Base-by-base conservation (phyloP, 1,140 invertebrate species). In the Caerostris darwini region DNA sequence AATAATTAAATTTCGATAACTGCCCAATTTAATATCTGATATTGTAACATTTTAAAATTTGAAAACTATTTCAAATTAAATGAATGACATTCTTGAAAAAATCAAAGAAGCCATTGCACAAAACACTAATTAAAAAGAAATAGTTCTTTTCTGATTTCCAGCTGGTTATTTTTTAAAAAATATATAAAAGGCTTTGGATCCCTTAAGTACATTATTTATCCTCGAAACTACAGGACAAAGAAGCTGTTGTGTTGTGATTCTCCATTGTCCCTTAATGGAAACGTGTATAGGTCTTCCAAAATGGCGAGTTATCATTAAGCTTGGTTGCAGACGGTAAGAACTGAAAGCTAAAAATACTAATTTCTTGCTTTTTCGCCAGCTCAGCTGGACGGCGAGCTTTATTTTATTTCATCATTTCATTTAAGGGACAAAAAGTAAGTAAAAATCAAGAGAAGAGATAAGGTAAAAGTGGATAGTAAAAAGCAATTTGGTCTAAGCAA, bases 401-500 rank as follows among this genome's bases (percentile, higher is more conserved):
- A 64, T 64, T 90, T 90, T 57, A 90, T 77, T 90, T 77, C 88
- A 77, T 77, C 88, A 54, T 90, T 90, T 77, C 69, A 71, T 90
- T 77, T 71, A 90, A 50, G 77, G 57, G 56, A 71, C 50, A 90
- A 69, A 77, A 57, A 58, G 59, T 58, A 83, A 83, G 82, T 83
- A 57, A 87, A 64, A 87, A 14, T 19, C 59, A 50, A 14, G 56
- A 59, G 77, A 90, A 58, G n/a, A 77, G n/a, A 77, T 90, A 56
- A 58, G 88, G 69, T 90, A 92, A 92, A 82, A 71, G 71, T 61
- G 77, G 82, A 86, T 86, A 86, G 91, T 92, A 85, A 81, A 92
- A 92, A 92, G 91, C 64, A 92, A 92, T 92, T 92, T 92, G 82
- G 81, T 85, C 59, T 92, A 92, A 92, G 81, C 59, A 92, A 77